Evolutionary conservation across 2,888 invertebrate genomes (phyloP).

Genomic region (Leucoma salicis): DNA sequence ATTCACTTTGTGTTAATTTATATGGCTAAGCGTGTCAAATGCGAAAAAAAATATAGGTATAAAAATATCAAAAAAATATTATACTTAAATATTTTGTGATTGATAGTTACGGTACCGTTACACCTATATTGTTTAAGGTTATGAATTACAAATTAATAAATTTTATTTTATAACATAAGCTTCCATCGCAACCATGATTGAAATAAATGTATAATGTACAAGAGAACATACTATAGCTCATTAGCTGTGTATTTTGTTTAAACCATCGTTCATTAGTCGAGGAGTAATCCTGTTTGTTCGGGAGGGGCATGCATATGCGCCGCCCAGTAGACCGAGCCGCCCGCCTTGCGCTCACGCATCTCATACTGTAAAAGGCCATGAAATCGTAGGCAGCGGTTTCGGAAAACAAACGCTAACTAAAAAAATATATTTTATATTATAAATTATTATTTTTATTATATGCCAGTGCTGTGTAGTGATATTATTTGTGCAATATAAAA

Average conservation of each 20-base stretch:
- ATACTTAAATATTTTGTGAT: too few relatives aligned
- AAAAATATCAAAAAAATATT: too few relatives aligned
- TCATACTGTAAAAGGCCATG: conserved; percentile 58
- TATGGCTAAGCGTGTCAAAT: too few relatives aligned
- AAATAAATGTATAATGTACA: conserved; percentile 13
- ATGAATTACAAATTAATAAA: too few relatives aligned
- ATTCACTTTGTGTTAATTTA: too few relatives aligned
- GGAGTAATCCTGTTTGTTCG: conserved; percentile 47
- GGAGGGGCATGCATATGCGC: conserved; percentile 67
- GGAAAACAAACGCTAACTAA: conserved; percentile 30
- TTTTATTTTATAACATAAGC: too few relatives aligned
- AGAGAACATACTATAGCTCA: conserved; percentile 22
- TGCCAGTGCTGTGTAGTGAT: conserved; percentile 38
- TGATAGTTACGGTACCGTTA: too few relatives aligned
- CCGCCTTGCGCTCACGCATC: conserved; percentile 63
- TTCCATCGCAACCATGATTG: conserved; percentile 25
- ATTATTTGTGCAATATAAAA: conserved; percentile 41
- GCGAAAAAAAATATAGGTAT: too few relatives aligned
- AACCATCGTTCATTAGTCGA: conserved; percentile 50
- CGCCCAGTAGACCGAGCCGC: conserved; percentile 69
- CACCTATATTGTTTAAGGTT: too few relatives aligned
- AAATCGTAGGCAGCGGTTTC: conserved; percentile 38
- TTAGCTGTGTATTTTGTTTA: conserved; percentile 31
- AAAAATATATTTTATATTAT: conserved; percentile 4
- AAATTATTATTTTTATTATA: conserved; percentile 9